Evolutionary conservation across 1,140 invertebrate genomes (phyloP).

Genomic region (Oryctes rhinoceros): DNA sequence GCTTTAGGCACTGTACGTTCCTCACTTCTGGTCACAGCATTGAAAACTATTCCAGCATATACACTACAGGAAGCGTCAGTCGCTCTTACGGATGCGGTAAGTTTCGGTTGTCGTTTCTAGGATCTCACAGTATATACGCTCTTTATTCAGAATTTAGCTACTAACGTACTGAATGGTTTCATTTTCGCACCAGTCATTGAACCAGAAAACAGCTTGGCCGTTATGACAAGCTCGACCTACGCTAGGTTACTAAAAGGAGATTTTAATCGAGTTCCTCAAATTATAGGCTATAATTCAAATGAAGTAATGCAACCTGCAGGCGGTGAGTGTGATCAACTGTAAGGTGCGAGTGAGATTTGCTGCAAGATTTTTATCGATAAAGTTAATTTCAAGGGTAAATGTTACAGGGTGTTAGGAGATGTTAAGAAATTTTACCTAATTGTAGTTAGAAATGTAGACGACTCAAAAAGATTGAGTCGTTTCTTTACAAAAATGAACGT

Average conservation of each 20-base stretch:
- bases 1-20: neutral
- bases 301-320: neutral
- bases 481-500: too few species aligned
- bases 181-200: conserved; percentile 16
- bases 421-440: too few species aligned
- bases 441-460: too few species aligned
- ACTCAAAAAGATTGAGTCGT: too few species aligned
- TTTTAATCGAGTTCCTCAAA: conserved; percentile 7
- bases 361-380: too few species aligned
- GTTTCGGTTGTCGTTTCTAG: neutral
- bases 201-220: neutral
- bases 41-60: neutral
- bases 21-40: neutral
- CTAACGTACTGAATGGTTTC: conserved; percentile 15
- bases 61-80: neutral
- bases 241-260: neutral
- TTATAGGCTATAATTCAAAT: neutral
- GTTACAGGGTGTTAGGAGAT: too few species aligned
- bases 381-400: too few species aligned
- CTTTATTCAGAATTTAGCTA: too few species aligned
- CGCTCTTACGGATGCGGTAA: neutral
- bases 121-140: too few species aligned
- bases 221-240: neutral
- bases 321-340: neutral
- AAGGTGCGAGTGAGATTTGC: too few species aligned